phyloP scores from a whole-genome alignment of 2,888 invertebrate genomes.

The Torymus texanus region DNA sequence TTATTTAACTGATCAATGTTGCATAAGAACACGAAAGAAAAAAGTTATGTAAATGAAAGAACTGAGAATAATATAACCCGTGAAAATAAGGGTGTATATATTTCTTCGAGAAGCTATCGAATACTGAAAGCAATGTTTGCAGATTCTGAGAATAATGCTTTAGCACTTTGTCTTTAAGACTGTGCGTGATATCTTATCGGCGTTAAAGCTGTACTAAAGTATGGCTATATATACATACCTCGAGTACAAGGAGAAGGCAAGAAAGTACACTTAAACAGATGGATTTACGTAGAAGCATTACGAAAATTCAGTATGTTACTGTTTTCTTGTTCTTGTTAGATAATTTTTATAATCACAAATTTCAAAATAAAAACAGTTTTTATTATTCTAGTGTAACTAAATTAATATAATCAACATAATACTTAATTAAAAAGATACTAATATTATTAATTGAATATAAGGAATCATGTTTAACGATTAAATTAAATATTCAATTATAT shows the following conservation, averaged over 20 bases:
- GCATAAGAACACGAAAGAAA: not conserved
- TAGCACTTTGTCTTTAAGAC: constrained; percentile 53
- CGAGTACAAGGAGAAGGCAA: constrained; percentile 18
- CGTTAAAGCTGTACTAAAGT: constrained; percentile 44
- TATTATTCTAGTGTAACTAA: no score
- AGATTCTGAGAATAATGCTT: constrained; percentile 49
- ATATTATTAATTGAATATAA: no score
- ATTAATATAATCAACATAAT: no score
- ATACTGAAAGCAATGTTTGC: constrained; percentile 33
- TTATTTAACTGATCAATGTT: no score
- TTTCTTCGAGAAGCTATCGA: constrained; percentile 28
- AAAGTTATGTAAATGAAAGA: not conserved
- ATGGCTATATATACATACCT: constrained; percentile 35
- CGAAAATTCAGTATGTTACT: no score
- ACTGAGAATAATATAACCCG: not conserved
- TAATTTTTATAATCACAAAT: no score
- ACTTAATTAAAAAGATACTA: no score
- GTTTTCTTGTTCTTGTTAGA: no score
- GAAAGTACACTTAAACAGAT: constrained; percentile 18
- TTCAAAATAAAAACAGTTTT: no score
- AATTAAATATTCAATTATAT: no score
- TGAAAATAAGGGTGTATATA: constrained; percentile 3
- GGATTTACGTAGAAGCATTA: constrained; percentile 22
- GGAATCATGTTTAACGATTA: no score
- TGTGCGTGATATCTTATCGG: constrained; percentile 51